Conservation (phyloP, 92 coral and sea anemone species). For the Pocillopora grandis region DNA sequence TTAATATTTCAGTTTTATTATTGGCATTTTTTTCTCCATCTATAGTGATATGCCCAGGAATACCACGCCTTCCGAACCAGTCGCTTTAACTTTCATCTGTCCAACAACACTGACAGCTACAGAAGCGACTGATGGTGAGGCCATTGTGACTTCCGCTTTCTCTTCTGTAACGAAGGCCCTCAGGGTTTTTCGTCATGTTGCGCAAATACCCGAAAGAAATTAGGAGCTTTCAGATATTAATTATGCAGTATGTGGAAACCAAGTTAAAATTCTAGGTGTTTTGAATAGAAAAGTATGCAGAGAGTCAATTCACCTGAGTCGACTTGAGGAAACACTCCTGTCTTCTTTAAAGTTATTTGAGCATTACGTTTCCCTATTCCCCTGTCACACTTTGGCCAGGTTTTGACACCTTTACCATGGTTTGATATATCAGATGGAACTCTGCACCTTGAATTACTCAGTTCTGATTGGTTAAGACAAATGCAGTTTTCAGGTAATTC, state of each 20-base stretch:
- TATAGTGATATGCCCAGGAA: conserved; percentile 52
- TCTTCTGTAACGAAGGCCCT: background rate
- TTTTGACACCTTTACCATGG: conserved; percentile 52
- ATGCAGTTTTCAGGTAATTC: too few relatives aligned
- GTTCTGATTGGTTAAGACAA: too few relatives aligned
- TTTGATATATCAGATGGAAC: conserved; percentile 55
- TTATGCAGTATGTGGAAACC: background rate
- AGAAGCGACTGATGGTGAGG: too few relatives aligned
- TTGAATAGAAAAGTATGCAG: background rate
- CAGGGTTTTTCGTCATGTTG: background rate
- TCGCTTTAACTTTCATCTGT: conserved; percentile 60
- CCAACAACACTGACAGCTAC: background rate
- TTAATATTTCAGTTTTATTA: conserved; percentile 19
- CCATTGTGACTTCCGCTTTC: background rate
- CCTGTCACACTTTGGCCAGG: conserved; percentile 68
- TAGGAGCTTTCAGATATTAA: background rate
- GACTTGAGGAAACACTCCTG: conserved; percentile 50
- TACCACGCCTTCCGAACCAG: conserved; percentile 38
- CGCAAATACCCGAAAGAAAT: background rate
- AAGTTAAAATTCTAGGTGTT: background rate
- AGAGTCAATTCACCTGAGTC: conserved; percentile 56
- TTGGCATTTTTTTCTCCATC: conserved; percentile 31
- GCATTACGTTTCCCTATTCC: conserved; percentile 52
- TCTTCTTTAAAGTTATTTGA: conserved; percentile 27
- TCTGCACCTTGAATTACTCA: conserved; percentile 45